Base-by-base conservation (phyloP, 1,140 invertebrate genomes). In the Megalonaias nervosa region DNA sequence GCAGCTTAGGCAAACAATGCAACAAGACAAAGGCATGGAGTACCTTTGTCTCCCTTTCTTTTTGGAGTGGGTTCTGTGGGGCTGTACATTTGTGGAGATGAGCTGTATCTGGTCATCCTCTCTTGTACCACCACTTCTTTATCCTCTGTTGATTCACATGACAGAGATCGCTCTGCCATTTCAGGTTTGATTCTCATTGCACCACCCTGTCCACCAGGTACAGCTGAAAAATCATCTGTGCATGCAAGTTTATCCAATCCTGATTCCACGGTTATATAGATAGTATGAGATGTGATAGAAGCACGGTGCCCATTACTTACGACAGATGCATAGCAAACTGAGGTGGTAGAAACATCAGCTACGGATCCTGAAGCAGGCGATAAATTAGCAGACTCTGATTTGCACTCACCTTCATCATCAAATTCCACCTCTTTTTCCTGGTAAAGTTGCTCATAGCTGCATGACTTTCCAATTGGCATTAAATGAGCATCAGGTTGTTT, bases 391-490 rank as follows among this genome's bases (percentile, higher is more conserved):
- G 75, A 72, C 57, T 77, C 75, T 31, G 75, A 77, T 67, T 67
- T 72, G 26, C 55, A 67, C 62, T 74, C 62, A 77, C 70, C 70
- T 70, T 77, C 75, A 55, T 38, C 75, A 65, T 69, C 71, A 55
- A 60, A 57, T 64, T 38, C 31, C 66, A 38, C 73, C 62, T 65
- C 26, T 69, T 79, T 81, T 74, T 82, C 56, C 15, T 76, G 68
- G 68, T 88, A 87, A n/a, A 86, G 80, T 56, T 85, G 80, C 81
- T 88, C 86, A 79, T 84, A 88, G 75, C 85, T 88, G 67, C 84
- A 86, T 16, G 84, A 72, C 26, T 77, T 66, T 19, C 82, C 82
- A 59, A 75, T 60, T 17, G 82, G 21, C 65, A 78, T 71, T 58
- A 85, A 73, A 68, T 86, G 82, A 55, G 69, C 58, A 65, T 86